Evolutionary conservation across 2,797 vertebrate genomes (phyloP).

Genomic region (Artibeus lituratus): DNA sequence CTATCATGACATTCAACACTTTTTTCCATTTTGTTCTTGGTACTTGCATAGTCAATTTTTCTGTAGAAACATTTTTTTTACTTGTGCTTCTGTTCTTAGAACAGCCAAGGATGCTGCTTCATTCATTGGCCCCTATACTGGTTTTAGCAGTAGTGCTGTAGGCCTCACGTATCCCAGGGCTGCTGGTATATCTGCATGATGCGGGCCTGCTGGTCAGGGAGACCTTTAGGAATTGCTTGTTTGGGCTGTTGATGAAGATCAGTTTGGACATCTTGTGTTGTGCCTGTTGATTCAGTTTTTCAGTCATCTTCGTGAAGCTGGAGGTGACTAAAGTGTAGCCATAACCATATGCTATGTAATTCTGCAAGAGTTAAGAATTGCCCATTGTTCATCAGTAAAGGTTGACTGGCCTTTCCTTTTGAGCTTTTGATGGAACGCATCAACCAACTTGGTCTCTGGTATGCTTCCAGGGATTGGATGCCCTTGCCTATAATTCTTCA

Average conservation of each 20-base stretch:
- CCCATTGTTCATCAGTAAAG: neutral
- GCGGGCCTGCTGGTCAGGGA: neutral
- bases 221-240: neutral
- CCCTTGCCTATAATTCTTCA: neutral
- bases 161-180: neutral
- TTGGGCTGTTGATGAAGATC: neutral
- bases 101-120: neutral
- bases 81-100: neutral
- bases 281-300: neutral
- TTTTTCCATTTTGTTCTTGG: neutral
- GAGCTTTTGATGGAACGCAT: neutral
- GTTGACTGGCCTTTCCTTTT: neutral
- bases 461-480: neutral
- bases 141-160: neutral
- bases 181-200: neutral
- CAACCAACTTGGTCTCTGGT: neutral
- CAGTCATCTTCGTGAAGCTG: neutral
- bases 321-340: neutral
- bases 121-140: neutral
- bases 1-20: neutral
- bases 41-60: neutral
- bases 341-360: neutral
- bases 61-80: neutral
- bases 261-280: neutral
- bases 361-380: neutral